Percentiles rank a stretch among this genome's conserved stretches.
Evolutionary conservation across 2,888 invertebrate species (phyloP).

Genomic region (Notocelia uddmanniana): DNA sequence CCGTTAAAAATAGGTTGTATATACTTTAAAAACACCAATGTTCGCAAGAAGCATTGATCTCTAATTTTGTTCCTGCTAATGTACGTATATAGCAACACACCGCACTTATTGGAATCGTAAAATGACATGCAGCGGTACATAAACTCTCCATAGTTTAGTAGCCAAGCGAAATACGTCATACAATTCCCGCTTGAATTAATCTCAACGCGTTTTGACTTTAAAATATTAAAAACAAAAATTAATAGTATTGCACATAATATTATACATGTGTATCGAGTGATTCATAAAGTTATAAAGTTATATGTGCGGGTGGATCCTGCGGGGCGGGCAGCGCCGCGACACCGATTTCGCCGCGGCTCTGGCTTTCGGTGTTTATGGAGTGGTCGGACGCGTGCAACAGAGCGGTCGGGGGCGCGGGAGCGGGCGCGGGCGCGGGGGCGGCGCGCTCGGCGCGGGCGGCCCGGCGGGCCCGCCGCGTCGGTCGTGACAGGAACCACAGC

Average conservation of each 20-base stretch:
- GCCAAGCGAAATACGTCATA: slow-evolving; percentile 14
- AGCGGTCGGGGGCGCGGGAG: slow-evolving; percentile 12
- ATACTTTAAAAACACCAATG: too few relatives aligned
- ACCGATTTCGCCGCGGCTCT: slow-evolving; percentile 68
- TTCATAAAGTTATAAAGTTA: slow-evolving; percentile 67
- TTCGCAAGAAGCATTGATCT: too few relatives aligned
- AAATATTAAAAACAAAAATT: slow-evolving; percentile 7
- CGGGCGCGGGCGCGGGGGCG: slow-evolving; percentile 38
- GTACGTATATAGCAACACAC: too few relatives aligned
- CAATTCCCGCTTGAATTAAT: slow-evolving; percentile 20
- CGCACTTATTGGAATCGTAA: neutral
- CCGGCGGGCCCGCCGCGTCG: slow-evolving; percentile 46
- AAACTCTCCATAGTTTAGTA: neutral
- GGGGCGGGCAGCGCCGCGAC: slow-evolving; percentile 66
- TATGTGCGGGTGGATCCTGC: slow-evolving; percentile 53
- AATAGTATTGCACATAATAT: slow-evolving; percentile 12
- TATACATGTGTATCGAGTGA: slow-evolving; percentile 13
- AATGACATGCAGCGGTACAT: neutral
- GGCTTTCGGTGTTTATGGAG: slow-evolving; percentile 79
- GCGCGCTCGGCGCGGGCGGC: slow-evolving; percentile 45
- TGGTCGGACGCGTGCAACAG: slow-evolving; percentile 62
- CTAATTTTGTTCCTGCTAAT: too few relatives aligned
- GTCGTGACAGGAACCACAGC: slow-evolving; percentile 51
- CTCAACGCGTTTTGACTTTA: slow-evolving; percentile 13
- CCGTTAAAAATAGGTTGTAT: too few relatives aligned